phyloP scores from a whole-genome alignment of 2,888 invertebrate species.

The Iselma pallidipennis region DNA sequence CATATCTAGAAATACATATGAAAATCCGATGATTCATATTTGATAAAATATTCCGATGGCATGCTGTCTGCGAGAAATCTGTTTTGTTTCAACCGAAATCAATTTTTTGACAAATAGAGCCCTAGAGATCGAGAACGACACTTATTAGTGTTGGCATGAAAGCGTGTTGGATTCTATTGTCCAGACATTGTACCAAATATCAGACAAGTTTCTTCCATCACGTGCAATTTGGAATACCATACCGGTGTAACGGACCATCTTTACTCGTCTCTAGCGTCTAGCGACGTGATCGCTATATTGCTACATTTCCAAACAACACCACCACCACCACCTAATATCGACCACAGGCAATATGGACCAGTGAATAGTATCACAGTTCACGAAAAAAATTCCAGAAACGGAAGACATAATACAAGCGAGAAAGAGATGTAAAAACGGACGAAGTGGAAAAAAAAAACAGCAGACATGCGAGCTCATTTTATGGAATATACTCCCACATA shows the following conservation, averaged over 20 bases:
- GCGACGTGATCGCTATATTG: conserved; percentile 25
- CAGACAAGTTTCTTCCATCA: background rate
- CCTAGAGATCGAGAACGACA: background rate
- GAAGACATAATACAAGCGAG: background rate
- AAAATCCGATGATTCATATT: background rate
- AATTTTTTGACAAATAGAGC: background rate
- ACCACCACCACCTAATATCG: conserved; percentile 22
- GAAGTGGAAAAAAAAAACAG: background rate
- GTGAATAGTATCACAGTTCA: background rate
- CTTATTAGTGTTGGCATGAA: background rate
- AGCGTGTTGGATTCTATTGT: background rate
- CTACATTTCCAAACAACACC: conserved; percentile 20
- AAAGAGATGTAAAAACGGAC: background rate
- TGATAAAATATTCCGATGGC: background rate
- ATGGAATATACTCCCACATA: background rate
- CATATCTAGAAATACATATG: background rate
- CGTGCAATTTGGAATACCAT: background rate
- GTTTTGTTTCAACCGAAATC: background rate
- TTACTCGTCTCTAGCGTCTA: conserved; percentile 20
- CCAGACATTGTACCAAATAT: background rate
- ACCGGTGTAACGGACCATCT: conserved; percentile 11
- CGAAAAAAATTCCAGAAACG: background rate
- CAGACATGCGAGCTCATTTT: background rate
- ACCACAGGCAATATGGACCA: conserved; percentile 7
- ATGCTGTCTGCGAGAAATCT: background rate